Evolutionary conservation across 2,888 invertebrate species (phyloP), one percentile per base, ranked within the genome.

Genomic region (Chloroclysta siterata): DNA sequence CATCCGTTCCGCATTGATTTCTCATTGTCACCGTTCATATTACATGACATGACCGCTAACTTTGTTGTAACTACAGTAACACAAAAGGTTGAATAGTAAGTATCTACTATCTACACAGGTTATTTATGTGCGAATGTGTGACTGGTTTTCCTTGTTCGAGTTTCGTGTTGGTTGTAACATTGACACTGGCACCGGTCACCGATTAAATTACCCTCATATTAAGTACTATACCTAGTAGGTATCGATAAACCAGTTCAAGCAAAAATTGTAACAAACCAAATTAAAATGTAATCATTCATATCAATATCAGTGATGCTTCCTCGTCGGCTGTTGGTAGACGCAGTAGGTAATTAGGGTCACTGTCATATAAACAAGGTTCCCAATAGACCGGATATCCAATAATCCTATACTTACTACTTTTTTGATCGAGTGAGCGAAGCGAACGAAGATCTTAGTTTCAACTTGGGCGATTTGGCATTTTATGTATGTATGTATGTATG

Each of bases 141-240:
- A 80, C 78, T 73, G 66, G 86, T 86, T 88, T 75, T 78, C 87
- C 88, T 88, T 85, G 86, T 83, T 76, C 81, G 76, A 74, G 71
- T 79, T 78, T 78, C 72, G 67, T 72, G 74, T 78, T 68, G 64
- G 66, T 69, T 60, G 63, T 79, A 77, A 80, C 81, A 84, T 82
- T 85, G 87, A 85, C 86, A 83, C 74, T 84, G 85, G 73, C 74
- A 75, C 72, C 28, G 65, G 73, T 72, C 65, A 62, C 60, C 66
- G 63, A 66, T 55, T 47, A 11, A 53, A 58, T 52, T 47, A 52
- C 39, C 46, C 15, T 39, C 46, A 15, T 50, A 56, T 6, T 8
- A 33, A 0, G 29, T 14, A 22, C 22, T 22, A 3, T 22, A 22
- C 22, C 22, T n/a, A n/a, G n/a, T n/a, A n/a, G n/a, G n/a, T n/a